Conservation (phyloP, 2,888 invertebrate species). For the Cyclophora albipunctata region DNA sequence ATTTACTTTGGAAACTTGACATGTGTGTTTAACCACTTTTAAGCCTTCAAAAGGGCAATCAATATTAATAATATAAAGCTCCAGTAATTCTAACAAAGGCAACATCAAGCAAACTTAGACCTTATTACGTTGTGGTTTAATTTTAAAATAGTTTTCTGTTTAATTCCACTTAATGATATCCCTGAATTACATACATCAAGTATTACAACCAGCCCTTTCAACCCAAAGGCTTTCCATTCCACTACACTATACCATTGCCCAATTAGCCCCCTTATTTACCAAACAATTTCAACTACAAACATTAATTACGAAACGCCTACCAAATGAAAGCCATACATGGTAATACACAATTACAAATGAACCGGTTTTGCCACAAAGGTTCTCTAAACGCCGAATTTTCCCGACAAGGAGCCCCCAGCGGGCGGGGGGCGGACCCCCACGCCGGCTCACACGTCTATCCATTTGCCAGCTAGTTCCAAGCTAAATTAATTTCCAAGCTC, state of each 20-base stretch:
- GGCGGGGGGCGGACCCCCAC: constrained; percentile 34
- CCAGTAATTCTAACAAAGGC: no score
- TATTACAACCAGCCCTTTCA: no score
- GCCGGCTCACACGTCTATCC: constrained; percentile 73
- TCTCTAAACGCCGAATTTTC: constrained; percentile 72
- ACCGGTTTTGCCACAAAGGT: constrained; percentile 65
- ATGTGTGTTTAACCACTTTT: no score
- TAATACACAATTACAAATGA: constrained; percentile 60
- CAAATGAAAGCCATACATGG: constrained; percentile 36
- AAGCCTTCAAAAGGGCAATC: no score
- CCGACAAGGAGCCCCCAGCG: constrained; percentile 41
- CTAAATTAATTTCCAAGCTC: constrained; percentile 77
- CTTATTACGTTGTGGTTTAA: no score
- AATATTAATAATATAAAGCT: no score
- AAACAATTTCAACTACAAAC: constrained; percentile 21
- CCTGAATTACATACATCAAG: no score
- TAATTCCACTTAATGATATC: no score
- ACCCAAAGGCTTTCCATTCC: no score
- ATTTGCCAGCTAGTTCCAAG: constrained; percentile 76
- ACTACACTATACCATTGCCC: constrained; percentile 12
- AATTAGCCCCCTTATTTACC: constrained; percentile 15
- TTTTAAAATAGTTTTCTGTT: no score
- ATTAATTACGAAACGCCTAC: constrained; percentile 41
- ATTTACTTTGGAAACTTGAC: no score
- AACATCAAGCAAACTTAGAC: no score